Percentiles rank a stretch among this genome's conserved stretches.
These are phyloP conservation scores for Sebastes dallii DNA, from an alignment of 2,797 vertebrate genomes.

Conservation along the genomic window DNA sequence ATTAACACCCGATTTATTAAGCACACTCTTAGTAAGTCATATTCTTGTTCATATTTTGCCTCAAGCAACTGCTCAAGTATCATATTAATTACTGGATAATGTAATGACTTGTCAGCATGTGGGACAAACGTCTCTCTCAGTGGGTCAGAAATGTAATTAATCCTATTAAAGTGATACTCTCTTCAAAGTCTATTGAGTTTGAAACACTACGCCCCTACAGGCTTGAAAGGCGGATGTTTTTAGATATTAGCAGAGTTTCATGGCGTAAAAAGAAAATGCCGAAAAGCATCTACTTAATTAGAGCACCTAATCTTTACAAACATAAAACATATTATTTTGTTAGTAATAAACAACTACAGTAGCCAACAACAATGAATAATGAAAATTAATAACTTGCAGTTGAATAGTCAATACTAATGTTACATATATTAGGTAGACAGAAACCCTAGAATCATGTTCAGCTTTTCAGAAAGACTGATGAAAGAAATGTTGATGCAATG, in stretches of 20 bases:
- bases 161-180: constrained; percentile 27
- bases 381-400: background rate
- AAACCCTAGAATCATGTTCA: background rate
- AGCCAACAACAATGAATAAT: background rate
- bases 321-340: background rate
- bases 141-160: constrained; percentile 34
- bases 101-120: constrained; percentile 28
- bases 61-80: background rate
- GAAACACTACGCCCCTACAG: background rate
- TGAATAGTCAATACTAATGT: background rate
- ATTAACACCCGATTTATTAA: background rate
- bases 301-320: background rate
- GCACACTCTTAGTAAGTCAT: background rate
- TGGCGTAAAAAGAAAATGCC: background rate
- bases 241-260: background rate
- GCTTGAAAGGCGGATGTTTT: background rate
- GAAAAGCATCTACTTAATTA: background rate
- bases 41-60: background rate
- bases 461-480: background rate
- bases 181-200: constrained; percentile 1
- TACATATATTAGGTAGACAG: background rate
- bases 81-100: constrained; percentile 34
- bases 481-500: background rate
- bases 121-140: constrained; percentile 22
- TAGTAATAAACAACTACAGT: background rate